Evolutionary conservation across 2,113 vertebrate species (phyloP).

Genomic region (Aldabrachelys gigantea): DNA sequence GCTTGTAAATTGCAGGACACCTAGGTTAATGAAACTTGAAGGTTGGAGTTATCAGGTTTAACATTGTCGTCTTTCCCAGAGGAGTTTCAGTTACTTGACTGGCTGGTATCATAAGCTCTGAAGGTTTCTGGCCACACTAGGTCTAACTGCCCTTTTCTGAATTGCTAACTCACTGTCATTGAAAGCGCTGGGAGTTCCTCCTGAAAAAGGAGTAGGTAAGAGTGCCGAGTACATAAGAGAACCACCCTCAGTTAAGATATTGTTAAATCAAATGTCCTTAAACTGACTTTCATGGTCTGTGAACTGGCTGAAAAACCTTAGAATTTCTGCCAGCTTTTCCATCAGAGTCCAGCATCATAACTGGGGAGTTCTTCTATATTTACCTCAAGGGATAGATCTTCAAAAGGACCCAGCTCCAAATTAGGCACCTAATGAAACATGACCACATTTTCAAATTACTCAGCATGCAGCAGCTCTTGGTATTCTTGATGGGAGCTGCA

Average conservation of each 20-base stretch:
- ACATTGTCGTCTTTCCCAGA: not conserved
- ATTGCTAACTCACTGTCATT: not conserved
- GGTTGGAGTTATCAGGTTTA: not conserved
- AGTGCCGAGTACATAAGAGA: not conserved
- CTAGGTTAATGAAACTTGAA: accelerated
- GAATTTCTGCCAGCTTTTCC: not conserved
- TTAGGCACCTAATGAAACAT: not conserved
- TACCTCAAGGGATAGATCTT: not conserved
- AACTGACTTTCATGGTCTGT: not conserved
- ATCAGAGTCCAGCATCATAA: not conserved
- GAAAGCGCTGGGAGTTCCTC: not conserved
- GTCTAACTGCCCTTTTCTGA: not conserved
- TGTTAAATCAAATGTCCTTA: not conserved
- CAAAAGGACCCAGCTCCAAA: not conserved
- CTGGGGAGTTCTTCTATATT: not conserved
- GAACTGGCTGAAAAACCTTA: not conserved
- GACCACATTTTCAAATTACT: not conserved
- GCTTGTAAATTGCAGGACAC: not conserved
- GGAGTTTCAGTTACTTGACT: not conserved
- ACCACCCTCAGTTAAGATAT: not conserved
- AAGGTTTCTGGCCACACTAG: not conserved
- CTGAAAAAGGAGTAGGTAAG: not conserved
- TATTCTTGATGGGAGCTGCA: not conserved
- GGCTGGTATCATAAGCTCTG: not conserved
- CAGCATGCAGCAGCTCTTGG: not conserved